Evolutionary conservation across 1,140 invertebrate species (phyloP), one percentile per base, ranked within the genome.

Genomic region (Agrypnia vestita): DNA sequence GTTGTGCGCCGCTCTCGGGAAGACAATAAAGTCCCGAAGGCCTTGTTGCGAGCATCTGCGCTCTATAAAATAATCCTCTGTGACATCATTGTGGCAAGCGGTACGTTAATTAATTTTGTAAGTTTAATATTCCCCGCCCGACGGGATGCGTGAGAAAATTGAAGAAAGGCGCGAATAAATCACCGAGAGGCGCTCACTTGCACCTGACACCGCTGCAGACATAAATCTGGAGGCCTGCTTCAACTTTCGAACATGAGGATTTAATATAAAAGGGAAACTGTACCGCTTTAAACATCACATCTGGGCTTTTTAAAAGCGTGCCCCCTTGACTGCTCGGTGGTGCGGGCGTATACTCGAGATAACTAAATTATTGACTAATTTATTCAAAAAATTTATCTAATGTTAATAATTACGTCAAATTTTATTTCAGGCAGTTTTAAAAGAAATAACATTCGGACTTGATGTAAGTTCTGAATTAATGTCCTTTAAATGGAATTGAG

Each of bases 91-190:
- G 81, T 74, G 81, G 81, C 78, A 80, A 82, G 75, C 78, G 74
- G 78, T 77, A 82, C 78, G 81, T 80, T 82, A 82, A 82, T 82
- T 82, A 82, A 82, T 82, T 82, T 82, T 80, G 78, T 78, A 82
- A 82, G 78, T 82, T 82, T 80, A 82, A 80, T 82, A 80, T 80
- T 80, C 81, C 75, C 75, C 35, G 19, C 15, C 80, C 21, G 59
- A 73, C 19, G 67, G 75, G 75, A 82, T 76, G 78, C 81, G 81
- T 80, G 78, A 74, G 78, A 73, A 80, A 82, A 80, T 82, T 82
- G 78, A 82, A 82, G 78, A 82, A 82, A 82, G 78, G 80, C 64
- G 72, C 53, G 49, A 73, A 73, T 53, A 73, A 73, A 73, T 53
- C 51, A 73, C 47, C 11, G 78, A 53, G 67, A 80, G 81, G 71